Conservation (phyloP, 1,140 invertebrate genomes). For the Bilobella aurantiaca region DNA sequence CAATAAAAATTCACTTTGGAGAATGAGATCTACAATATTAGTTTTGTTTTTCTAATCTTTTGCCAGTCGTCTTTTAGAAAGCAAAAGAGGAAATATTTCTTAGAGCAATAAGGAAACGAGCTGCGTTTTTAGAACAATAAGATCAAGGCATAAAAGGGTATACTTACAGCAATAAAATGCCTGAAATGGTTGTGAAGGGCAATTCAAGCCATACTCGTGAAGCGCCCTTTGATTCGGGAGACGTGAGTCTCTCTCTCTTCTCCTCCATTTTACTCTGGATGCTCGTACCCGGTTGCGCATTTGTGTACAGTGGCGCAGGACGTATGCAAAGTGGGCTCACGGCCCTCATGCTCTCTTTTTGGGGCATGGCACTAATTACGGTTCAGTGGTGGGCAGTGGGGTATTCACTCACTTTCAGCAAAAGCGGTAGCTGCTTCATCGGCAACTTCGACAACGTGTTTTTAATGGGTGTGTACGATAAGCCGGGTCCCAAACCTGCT, state of each 20-base stretch:
- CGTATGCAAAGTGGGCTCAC: neutral
- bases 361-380: neutral
- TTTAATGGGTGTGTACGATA: neutral
- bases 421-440: neutral
- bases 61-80: too few relatives aligned
- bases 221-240: conserved; percentile 2
- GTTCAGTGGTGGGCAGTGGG: conserved; percentile 4
- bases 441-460: conserved; percentile 1
- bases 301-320: neutral
- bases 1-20: too few relatives aligned
- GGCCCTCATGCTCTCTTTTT: neutral
- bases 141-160: too few relatives aligned
- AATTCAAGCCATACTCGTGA: too few relatives aligned
- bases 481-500: neutral
- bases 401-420: neutral
- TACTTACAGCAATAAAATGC: too few relatives aligned
- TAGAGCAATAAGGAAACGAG: too few relatives aligned
- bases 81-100: too few relatives aligned
- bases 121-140: too few relatives aligned
- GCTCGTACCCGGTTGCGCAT: neutral
- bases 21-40: too few relatives aligned
- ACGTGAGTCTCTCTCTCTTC: neutral
- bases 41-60: too few relatives aligned
- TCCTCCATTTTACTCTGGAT: conserved; percentile 1
- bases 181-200: too few relatives aligned